Evolutionary conservation across 2,797 vertebrate genomes (phyloP).

Genomic region (Phrynocephalus guinanensis): DNA sequence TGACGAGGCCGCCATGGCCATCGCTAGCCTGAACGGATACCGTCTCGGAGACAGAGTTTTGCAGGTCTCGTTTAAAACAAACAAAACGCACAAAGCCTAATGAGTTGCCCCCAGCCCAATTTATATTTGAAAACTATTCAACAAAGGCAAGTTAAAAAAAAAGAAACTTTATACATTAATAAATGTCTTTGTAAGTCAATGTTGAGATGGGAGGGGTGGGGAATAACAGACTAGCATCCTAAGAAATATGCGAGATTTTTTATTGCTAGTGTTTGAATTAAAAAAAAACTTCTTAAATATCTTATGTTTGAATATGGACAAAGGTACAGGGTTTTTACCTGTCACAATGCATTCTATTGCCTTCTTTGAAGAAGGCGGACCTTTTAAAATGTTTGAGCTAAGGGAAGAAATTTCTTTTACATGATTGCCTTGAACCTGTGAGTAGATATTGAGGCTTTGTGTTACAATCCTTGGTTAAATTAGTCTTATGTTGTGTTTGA

Average conservation of each 20-base stretch:
- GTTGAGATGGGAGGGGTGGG: constrained; percentile 80
- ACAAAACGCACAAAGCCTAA: constrained; percentile 99
- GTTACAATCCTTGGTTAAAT: constrained; percentile 75
- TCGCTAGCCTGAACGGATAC: constrained; percentile 98
- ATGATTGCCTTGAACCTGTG: constrained; percentile 85
- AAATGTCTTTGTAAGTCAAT: constrained; percentile 94
- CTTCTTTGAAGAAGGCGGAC: constrained; percentile 88
- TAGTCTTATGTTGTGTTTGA: constrained; percentile 74
- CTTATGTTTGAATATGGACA: constrained; percentile 90
- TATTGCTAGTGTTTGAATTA: constrained; percentile 89
- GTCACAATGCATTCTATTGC: constrained; percentile 87
- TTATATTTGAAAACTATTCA: constrained; percentile 88
- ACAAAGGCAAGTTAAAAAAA: constrained; percentile 81
- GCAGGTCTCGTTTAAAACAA: constrained; percentile 99
- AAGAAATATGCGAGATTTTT: constrained; percentile 87
- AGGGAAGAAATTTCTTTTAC: constrained; percentile 83
- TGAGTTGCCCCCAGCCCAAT: constrained; percentile 84
- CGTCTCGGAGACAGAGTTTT: constrained; percentile 96
- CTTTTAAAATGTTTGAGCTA: constrained; percentile 88
- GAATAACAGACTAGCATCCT: constrained; percentile 85
- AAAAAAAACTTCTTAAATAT: constrained; percentile 85
- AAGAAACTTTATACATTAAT: constrained; percentile 91
- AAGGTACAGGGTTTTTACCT: constrained; percentile 87
- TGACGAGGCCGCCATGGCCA: constrained; percentile 97
- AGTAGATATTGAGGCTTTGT: constrained; percentile 87